Conservation (phyloP, 2,888 invertebrate species). For the Troides oblongomaculatus region DNA sequence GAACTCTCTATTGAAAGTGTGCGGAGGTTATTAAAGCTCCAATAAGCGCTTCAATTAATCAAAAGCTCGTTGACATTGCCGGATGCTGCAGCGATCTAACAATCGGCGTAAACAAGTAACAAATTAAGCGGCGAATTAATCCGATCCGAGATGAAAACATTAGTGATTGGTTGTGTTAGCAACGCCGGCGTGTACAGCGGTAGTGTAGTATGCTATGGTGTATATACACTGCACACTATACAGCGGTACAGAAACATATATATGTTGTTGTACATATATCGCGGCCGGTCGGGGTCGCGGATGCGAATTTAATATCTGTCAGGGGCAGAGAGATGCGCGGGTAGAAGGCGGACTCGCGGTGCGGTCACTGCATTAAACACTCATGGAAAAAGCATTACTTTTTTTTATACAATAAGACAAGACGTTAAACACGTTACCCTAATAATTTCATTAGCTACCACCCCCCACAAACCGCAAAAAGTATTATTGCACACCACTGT, state of each 20-base stretch:
- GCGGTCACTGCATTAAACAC: slow-evolving; percentile 41
- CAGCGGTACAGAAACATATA: too few relatives aligned
- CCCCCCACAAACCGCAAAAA: too few relatives aligned
- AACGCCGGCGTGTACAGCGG: too few relatives aligned
- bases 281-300: slow-evolving; percentile 59
- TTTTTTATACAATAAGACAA: too few relatives aligned
- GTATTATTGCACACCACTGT: too few relatives aligned
- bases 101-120: slow-evolving; percentile 21
- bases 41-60: slow-evolving; percentile 4
- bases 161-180: neutral
- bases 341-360: slow-evolving; percentile 37
- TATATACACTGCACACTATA: too few relatives aligned
- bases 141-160: slow-evolving; percentile 20
- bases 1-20: slow-evolving; percentile 1
- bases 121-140: slow-evolving; percentile 22
- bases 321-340: slow-evolving; percentile 52
- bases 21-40: neutral
- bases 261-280: slow-evolving; percentile 49
- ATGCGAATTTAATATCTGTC: slow-evolving; percentile 78
- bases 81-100: slow-evolving; percentile 7
- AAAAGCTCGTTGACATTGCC: slow-evolving; percentile 12
- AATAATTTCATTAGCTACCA: too few relatives aligned
- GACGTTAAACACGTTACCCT: too few relatives aligned
- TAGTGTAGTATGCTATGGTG: too few relatives aligned
- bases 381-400: neutral